Evolutionary conservation across 1,140 invertebrate species (phyloP), one percentile per base, ranked within the genome.

Genomic region (Oncopeltus fasciatus): DNA sequence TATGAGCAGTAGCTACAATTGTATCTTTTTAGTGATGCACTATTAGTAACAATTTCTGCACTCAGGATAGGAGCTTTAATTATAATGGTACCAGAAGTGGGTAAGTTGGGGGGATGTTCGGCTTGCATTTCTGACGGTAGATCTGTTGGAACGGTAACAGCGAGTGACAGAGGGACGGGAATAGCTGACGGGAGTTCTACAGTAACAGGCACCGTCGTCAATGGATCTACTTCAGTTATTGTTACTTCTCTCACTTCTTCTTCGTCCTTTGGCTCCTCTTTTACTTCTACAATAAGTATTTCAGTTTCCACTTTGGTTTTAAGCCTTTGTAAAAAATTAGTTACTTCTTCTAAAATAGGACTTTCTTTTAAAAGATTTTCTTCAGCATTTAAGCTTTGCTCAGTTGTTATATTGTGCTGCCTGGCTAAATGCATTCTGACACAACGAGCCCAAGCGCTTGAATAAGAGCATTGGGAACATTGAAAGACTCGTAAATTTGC

Each of bases 1-100:
- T 94, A 94, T 1, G 89, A 86, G 72, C 91, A 94, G 69, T 84
- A 85, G 5, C 78, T 82, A 74, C 91, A 94, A 26, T 81, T 85
- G 72, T 93, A 93, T 12, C 89, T 80, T 74, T 92, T 92, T 21
- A 70, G 74, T 11, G 66, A 24, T 24, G 59, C 63, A 2, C 56
- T 49, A 27, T 27, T 27, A 43, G 29, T n/a, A 5, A 24, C 59
- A 18, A 44, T 38, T 47, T 46, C 59, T 3, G 21, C 4, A 38
- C 14, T 38, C 5, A 38, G 5, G 5, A 38, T 38, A 8, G 31
- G 31, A 38, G 31, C 31, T 14, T 38, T 38, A 8, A 38, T 38
- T 8, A 38, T 38, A 38, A 38, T 38, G 5, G 31, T 38, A 8
- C 14, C 31, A 8, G 5, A 5, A 38, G 31, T 14, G 14, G 31